These are phyloP conservation scores for Heterotis niloticus DNA, from an alignment of 2,113 vertebrate species.

Conservation along the genomic window DNA sequence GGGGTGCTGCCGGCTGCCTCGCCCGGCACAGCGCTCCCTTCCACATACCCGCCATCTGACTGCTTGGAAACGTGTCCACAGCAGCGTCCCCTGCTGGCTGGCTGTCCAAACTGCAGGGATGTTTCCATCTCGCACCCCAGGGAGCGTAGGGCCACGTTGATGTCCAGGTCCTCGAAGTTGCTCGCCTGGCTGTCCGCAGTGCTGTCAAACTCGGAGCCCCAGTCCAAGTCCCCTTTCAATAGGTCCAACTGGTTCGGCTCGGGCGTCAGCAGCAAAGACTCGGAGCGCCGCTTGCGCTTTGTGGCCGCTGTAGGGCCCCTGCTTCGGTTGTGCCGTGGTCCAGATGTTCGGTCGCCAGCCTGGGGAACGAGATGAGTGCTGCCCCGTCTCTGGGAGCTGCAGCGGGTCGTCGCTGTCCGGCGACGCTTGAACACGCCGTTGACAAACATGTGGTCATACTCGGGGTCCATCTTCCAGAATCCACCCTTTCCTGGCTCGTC, in stretches of 20 bases:
- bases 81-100: conserved; percentile 20
- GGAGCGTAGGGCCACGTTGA: conserved; percentile 42
- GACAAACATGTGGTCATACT: conserved; percentile 46
- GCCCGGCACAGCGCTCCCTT: neutral
- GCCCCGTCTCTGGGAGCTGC: conserved; percentile 12
- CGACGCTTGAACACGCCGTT: conserved; percentile 45
- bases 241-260: neutral
- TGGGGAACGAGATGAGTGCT: neutral
- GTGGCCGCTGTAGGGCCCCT: conserved; percentile 15
- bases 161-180: conserved; percentile 48
- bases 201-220: conserved; percentile 37
- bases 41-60: conserved; percentile 12
- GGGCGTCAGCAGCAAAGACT: conserved; percentile 15
- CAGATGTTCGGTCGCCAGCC: neutral
- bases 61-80: neutral
- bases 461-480: conserved; percentile 55
- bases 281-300: conserved; percentile 17
- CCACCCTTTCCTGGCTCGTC: conserved; percentile 70
- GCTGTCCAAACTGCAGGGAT: conserved; percentile 15
- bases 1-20: neutral
- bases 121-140: conserved; percentile 40
- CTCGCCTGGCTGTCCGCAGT: conserved; percentile 26
- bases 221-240: conserved; percentile 33
- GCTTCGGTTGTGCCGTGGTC: neutral
- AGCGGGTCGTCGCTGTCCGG: conserved; percentile 26